Evolutionary conservation across 2,888 invertebrate species (phyloP), one percentile per base, ranked within the genome.

Genomic region (Neelides folsomi): DNA sequence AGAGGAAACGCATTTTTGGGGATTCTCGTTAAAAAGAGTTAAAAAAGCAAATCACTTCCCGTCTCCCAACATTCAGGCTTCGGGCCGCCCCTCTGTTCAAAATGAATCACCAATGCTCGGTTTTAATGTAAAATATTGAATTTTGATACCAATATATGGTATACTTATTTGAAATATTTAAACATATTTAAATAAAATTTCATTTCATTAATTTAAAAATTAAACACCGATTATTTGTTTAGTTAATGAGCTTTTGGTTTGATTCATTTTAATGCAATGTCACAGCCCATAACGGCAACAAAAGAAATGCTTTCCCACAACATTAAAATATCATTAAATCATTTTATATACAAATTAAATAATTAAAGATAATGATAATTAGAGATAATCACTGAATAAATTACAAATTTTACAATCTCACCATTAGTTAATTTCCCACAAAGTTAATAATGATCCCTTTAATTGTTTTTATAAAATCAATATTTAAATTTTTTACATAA

Each of bases 61-160:
- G 64, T 62, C 64, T 64, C 64, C 64, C 61, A 62, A 63, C 63
- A 63, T 63, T 63, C 60, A 60, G 63, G 60, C 60, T 63, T 63
- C 63, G 63, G 63, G 63, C 63, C 63, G 63, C 63, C 60, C 63
- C 63, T 56, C 54, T 59, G 53, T 45, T 48, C 52, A 48, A 50
- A 16, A 54, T 58, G 61, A 61, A 60, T 53, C 49, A 41, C 9
- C 12, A 1, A 27, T 43, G 36, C 27, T 42, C 48, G 15, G 15
- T 45, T 10, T 34, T 16, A 45, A 27, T 27, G 3, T 34, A n/a
- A n/a, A n/a, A n/a, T n/a, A 27, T 27, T 27, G 27, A 27, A 5
- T 5, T 27, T 27, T 27, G 3, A 27, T 27, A 5, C 7, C 3
- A 27, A 3, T 27, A 5, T 27, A 27, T 27, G 27, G n/a, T n/a